Evolutionary conservation across 2,888 invertebrate genomes (phyloP), one percentile per base, ranked within the genome.

Genomic region (Tinea pellionella): DNA sequence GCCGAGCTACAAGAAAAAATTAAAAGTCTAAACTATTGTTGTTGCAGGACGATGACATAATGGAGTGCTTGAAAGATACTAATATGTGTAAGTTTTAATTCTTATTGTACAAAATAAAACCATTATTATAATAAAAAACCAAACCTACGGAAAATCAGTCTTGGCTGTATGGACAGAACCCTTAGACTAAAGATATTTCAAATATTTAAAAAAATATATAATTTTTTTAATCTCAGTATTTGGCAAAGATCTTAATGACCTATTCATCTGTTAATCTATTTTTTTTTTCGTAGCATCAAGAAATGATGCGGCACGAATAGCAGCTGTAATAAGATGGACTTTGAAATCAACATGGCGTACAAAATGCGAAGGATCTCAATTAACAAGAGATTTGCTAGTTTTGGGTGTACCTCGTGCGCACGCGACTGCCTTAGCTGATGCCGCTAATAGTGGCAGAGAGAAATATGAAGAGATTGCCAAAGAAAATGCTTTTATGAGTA

Each of bases 311-410:
- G 86, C 86, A 0, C 79, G 86, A n/a, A 83, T 80, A 0, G 78
- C 78, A 0, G 85, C 81, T 0, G 79, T 74, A 0, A 69, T 82
- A 53, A 81, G 86, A 61, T 87, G 86, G 86, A 81, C 81, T 59
- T 63, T 81, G 55, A 69, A 70, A 9, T 78, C 81, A 29, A 70
- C 83, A 0, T 74, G 78, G 64, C 69, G 78, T 2, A 72, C 79
- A 63, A 65, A 68, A 1, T 85, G 85, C 64, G 63, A 72, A 4
- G 76, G 78, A 1, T 66, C 76, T 6, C 78, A 78, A 65, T 72
- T 86, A 12, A 69, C 75, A 1, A 68, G 78, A 0, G 86, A 86
- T 64, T 71, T 87, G 41, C 73, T 81, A 1, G 80, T 87, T 64
- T 69, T 86, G 37, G 86, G 83, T 0, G 79, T 81, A 18, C 86